Base-by-base conservation (phyloP, 1,140 invertebrate species). In the Ceratoteleas bidentatus region DNA sequence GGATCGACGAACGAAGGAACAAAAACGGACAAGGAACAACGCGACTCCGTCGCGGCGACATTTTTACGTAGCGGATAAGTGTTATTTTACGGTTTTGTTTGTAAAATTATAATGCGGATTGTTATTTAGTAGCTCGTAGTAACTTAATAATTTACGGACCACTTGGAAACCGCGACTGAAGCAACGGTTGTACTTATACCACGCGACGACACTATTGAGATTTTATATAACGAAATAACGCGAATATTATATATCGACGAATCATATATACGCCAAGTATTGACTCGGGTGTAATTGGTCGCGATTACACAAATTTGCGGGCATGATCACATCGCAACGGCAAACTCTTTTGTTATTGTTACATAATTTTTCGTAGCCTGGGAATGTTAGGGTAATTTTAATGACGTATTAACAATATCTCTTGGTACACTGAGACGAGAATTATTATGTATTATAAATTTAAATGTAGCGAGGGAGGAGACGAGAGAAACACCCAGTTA, bases 31-130 rank as follows among this genome's bases (percentile, higher is more conserved):
- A 24, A 24, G 24, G 47, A 49, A 49, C 10, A 49, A 14, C 34
- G 50, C 47, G 13, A 50, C 38, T 64, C 57, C 61, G 75, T 72
- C 47, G 56, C 47, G 66, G 62, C 47, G 68, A 43, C 65, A 69
- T 79, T 73, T 70, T 57, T 72, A 34, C 56, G 8, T 72, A 80
- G 69, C 47, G 69, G 50, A 24, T 80, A 80, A 80, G 77, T 80
- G 77, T 80, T 80, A 73, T 73, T 62, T 43, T 73, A 74, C 77
- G 77, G 77, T 80, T 80, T 74, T 80, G 77, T 80, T 80, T 80
- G 69, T 80, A 80, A 80, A 80, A 80, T 80, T 80, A 80, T 74
- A 68, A 80, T 80, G 64, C 77, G 58, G 53, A 80, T 57, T 80
- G 77, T 80, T 80, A 64, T 74, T 64, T 74, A 74, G 68, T 80